phyloP scores from a whole-genome alignment of 1,140 invertebrate genomes.

The Drosophila ironensis region DNA sequence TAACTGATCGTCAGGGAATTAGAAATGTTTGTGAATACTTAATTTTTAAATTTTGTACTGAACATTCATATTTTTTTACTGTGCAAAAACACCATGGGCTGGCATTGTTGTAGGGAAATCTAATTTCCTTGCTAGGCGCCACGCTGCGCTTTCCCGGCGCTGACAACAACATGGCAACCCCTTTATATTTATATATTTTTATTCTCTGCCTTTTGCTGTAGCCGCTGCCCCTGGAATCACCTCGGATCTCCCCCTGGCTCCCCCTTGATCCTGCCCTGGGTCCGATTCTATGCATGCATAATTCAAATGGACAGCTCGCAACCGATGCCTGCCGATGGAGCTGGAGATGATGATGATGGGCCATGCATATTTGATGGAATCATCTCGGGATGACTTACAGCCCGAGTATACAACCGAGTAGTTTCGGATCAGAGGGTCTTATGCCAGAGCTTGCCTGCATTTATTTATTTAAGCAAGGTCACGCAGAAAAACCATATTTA shows the following conservation, averaged over 20 bases:
- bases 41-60: too few relatives aligned
- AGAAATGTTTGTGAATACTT: too few relatives aligned
- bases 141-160: conserved; percentile 28
- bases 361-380: conserved; percentile 45
- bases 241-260: background rate
- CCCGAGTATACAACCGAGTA: conserved; percentile 4
- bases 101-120: conserved; percentile 39
- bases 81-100: background rate
- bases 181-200: too few relatives aligned
- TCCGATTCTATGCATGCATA: conserved; percentile 37
- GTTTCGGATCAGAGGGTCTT: background rate
- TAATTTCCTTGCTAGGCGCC: conserved; percentile 41
- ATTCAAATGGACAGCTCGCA: conserved; percentile 41
- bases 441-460: background rate
- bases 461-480: conserved; percentile 6
- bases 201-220: too few relatives aligned
- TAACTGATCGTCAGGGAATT: too few relatives aligned
- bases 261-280: background rate
- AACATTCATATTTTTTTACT: background rate
- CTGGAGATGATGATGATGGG: conserved; percentile 25
- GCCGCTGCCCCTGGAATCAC: too few relatives aligned
- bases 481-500: background rate
- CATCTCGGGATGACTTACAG: conserved; percentile 25
- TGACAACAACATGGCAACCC: conserved; percentile 16
- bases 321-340: background rate